Evolutionary conservation across 2,113 vertebrate species (phyloP), one percentile per base, ranked within the genome.

Genomic region (Grammomys surdaster): DNA sequence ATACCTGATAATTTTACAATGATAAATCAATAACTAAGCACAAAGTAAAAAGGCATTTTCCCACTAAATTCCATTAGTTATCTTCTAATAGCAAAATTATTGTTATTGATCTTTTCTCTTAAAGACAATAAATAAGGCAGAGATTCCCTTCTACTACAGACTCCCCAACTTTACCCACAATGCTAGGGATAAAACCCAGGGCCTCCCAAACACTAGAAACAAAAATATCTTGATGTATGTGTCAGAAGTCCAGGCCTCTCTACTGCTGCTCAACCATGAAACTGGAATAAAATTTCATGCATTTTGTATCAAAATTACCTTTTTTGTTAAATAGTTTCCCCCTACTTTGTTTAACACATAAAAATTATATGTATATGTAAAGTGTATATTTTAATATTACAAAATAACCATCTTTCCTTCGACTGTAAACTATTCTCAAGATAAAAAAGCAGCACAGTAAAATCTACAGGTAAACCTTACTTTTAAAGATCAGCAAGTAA

Each of bases 401-500:
- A 90, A 95, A 95, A 89, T 89, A 48, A 95, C 70, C 8, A 80
- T n/a, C 26, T 86, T 33, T 85, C 60, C 54, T 78, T 93, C n/a
- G 73, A 80, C 85, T 70, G 67, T 31, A 94, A 93, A 82, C 51
- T 77, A 20, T 54, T 65, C 70, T 81, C 48, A 87, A 87, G 46
- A 89, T 67, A 96, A 95, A 28, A 96, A 92, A 89, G 13, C 73
- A 87, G 43, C 80, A 28, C 43, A 90, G 73, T 40, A 58, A 89
- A 58, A 54, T 63, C 43, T 67, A 84, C n/a, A 69, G 22, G 14
- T 89, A 87, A 95, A 86, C 48, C 73, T 78, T 54, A 86, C 17
- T 85, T 95, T 54, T 90, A 72, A 67, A 63, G 24, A 85, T 60
- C 72, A 91, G 36, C 31, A 76, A 93, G 73, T 92, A 82, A 90